A percentile compares a stretch with the other conserved stretches of the same genome.
Evolutionary conservation across 2,113 vertebrate species (phyloP).

Genomic region (Sylvia atricapilla): DNA sequence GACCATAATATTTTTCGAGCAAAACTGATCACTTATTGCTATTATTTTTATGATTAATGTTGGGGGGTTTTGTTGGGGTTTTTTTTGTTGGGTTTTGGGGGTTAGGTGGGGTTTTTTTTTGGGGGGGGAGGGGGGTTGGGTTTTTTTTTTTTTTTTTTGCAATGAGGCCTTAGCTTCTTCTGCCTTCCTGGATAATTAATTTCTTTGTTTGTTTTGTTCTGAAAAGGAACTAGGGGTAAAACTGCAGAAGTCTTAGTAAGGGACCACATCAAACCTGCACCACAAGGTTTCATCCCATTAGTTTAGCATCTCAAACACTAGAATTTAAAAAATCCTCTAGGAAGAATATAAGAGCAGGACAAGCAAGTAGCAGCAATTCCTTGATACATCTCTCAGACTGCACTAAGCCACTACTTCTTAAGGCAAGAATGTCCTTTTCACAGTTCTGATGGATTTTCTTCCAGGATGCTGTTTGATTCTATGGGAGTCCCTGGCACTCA

Average conservation of each 20-base stretch:
- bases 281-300: background rate
- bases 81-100: no score
- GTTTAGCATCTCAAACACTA: background rate
- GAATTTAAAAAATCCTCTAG: background rate
- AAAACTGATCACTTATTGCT: background rate
- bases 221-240: background rate
- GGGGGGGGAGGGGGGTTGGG: no score
- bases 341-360: background rate
- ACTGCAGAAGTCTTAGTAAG: background rate
- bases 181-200: background rate
- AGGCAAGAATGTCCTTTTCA: background rate
- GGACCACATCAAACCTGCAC: background rate
- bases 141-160: background rate
- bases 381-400: background rate
- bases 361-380: background rate
- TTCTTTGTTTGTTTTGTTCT: background rate
- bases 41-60: background rate
- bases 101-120: no score
- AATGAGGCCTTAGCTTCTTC: background rate
- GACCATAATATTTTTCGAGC: background rate
- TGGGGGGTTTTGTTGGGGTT: no score
- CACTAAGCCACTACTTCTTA: background rate
- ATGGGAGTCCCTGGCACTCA: background rate
- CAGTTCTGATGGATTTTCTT: background rate
- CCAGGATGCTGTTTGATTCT: background rate